These are phyloP conservation scores for Lordiphosa fenestrarum DNA, from an alignment of 2,888 invertebrate genomes.

Conservation along the genomic window DNA sequence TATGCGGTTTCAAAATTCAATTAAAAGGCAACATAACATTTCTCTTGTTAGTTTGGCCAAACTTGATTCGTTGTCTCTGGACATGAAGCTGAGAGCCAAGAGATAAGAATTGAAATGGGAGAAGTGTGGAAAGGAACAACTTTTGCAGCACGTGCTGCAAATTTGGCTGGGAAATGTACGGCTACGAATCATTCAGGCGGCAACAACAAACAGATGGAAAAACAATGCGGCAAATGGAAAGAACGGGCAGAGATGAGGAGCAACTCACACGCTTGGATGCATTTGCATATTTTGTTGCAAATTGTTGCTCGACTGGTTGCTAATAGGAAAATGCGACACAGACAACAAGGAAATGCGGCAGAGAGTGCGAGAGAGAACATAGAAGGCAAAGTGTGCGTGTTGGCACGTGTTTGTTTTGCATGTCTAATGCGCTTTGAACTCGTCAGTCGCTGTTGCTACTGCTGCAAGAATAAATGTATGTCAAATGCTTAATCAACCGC, in stretches of 20 bases:
- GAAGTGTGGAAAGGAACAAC: conserved; percentile 3
- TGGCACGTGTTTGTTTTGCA: conserved; percentile 68
- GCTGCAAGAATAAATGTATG: conserved; percentile 61
- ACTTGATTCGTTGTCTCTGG: conserved; percentile 11
- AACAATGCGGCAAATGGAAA: conserved; percentile 60
- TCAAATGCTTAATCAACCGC: conserved; percentile 71
- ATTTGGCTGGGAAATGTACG: conserved; percentile 59
- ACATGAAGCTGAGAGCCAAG: conserved; percentile 4
- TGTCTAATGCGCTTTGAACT: conserved; percentile 64
- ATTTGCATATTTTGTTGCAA: conserved; percentile 72
- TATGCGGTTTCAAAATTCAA: conserved; percentile 70
- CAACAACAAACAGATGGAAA: conserved; percentile 57
- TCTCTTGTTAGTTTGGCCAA: conserved; percentile 40
- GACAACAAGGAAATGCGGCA: conserved; percentile 12
- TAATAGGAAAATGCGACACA: conserved; percentile 74
- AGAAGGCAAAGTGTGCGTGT: conserved; percentile 38
- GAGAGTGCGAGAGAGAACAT: neutral
- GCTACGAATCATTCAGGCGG: conserved; percentile 66
- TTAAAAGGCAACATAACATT: conserved; percentile 71
- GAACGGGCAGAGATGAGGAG: neutral
- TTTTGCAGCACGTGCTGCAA: conserved; percentile 63
- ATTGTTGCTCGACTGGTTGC: conserved; percentile 67
- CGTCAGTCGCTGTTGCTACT: conserved; percentile 20
- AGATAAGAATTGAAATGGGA: neutral
- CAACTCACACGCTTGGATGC: conserved; percentile 58